Evolutionary conservation across 2,797 vertebrate species (phyloP).

Genomic region (Artibeus jamaicensis): DNA sequence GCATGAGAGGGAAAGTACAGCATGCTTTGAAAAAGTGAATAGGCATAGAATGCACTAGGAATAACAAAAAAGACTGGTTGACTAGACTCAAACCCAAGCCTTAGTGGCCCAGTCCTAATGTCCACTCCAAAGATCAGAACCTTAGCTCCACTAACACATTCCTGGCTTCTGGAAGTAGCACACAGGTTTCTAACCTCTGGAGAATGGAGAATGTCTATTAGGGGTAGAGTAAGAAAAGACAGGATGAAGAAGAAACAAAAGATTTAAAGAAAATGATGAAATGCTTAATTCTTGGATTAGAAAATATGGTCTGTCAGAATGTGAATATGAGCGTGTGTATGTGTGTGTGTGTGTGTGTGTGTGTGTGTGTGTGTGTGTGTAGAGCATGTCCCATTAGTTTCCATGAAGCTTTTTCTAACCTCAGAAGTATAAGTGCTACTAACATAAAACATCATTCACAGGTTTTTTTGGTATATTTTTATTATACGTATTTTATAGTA

Average conservation of each 20-base stretch:
- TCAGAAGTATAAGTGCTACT: not conserved
- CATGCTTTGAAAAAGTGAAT: not conserved
- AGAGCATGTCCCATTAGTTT: not conserved
- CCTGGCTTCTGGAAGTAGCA: not conserved
- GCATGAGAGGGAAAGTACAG: not conserved
- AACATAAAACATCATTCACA: not conserved
- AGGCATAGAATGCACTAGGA: not conserved
- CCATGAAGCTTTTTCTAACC: not conserved
- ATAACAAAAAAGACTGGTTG: not conserved
- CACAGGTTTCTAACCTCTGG: not conserved
- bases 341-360: not conserved
- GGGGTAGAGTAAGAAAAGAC: not conserved
- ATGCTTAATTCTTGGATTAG: not conserved
- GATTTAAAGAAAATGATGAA: not conserved
- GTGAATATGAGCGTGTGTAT: not conserved
- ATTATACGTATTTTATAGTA: not conserved
- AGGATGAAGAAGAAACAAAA: not conserved
- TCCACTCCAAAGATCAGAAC: not conserved
- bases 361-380: not conserved
- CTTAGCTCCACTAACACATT: not conserved
- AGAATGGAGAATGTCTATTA: not conserved
- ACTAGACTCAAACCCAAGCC: not conserved
- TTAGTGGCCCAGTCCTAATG: not conserved
- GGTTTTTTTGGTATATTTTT: not conserved
- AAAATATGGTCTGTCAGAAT: not conserved